These are phyloP conservation scores for Steatornis caripensis DNA, from an alignment of 2,113 vertebrate genomes.

Conservation along the genomic window DNA sequence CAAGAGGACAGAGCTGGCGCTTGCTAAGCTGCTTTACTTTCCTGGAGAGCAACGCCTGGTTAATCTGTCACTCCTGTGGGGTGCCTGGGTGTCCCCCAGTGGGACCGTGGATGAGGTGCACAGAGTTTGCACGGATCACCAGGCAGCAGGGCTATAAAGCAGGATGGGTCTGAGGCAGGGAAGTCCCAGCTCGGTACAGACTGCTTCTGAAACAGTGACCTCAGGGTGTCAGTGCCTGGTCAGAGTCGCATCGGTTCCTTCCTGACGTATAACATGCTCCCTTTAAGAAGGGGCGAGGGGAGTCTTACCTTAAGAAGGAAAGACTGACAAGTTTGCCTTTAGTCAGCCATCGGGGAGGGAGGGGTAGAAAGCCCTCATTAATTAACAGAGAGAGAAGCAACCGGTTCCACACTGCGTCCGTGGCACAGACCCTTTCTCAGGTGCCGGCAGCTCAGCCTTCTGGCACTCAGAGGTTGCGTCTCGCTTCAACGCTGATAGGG, in stretches of 20 bases:
- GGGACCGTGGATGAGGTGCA: neutral
- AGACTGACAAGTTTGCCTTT: neutral
- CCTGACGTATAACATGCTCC: neutral
- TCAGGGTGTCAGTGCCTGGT: neutral
- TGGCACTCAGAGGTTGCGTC: neutral
- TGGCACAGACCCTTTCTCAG: neutral
- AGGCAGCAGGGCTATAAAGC: neutral
- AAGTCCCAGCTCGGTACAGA: neutral
- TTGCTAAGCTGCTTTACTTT: constrained; percentile 16
- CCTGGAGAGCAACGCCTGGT: neutral
- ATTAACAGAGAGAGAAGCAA: neutral
- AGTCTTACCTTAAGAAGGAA: neutral
- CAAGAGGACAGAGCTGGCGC: neutral
- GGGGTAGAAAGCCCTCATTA: neutral
- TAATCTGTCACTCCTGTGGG: neutral
- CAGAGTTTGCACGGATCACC: neutral
- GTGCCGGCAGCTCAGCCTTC: neutral
- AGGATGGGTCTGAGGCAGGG: neutral
- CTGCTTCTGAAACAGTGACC: neutral
- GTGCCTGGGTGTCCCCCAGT: neutral
- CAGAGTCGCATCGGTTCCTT: fast-evolving
- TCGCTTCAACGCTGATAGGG: neutral
- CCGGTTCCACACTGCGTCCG: fast-evolving
- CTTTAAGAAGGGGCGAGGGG: neutral
- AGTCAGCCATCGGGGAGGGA: fast-evolving